Base-by-base conservation (phyloP, 2,888 invertebrate species). In the Agonopterix subpropinquella region DNA sequence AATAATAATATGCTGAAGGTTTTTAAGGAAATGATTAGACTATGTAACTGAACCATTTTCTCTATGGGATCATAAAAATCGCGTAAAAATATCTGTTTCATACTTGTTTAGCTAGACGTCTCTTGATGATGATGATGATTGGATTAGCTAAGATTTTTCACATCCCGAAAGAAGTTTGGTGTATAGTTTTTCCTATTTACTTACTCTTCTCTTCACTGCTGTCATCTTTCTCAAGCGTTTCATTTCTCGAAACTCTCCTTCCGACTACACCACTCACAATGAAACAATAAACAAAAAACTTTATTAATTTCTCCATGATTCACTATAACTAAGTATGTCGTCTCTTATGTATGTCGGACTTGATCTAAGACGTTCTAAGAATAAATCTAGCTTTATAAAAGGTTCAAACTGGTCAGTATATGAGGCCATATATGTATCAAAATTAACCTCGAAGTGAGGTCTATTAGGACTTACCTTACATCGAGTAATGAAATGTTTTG, bases 351-450 rank as follows among this genome's bases (percentile, higher is more conserved):
- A 48, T 44, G 57, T 55, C 54, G 49, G 61, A 68, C 63, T 64
- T 55, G 56, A 65, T 77, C 75, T 80, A 77, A 77, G 64, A 66
- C 58, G 57, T 58, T 54, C 54, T 58, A 62, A 66, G 48, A 58
- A 62, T 57, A 60, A 62, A 63, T 64, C 64, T 70, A 67, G 68
- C 69, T 80, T 84, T 80, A 73, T 84, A 84, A 81, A 76, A 77
- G 65, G 61, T 62, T 58, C 54, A 56, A 67, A 72, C 73, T 59
- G 55, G 71, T 62, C 52, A 50, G 57, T 49, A 45, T 36, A 28
- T 49, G 59, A 57, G 55, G 50, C 83, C 81, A 62, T 84, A 83
- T 73, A 76, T 67, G 78, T 78, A 56, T 56, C 56, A 57, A 59
- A 67, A 65, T 28, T 28, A 28, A 59, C 61, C 65, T 60, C 37